Evolutionary conservation across 2,888 invertebrate genomes (phyloP), one percentile per base, ranked within the genome.

Genomic region (Cheilosia impressa): DNA sequence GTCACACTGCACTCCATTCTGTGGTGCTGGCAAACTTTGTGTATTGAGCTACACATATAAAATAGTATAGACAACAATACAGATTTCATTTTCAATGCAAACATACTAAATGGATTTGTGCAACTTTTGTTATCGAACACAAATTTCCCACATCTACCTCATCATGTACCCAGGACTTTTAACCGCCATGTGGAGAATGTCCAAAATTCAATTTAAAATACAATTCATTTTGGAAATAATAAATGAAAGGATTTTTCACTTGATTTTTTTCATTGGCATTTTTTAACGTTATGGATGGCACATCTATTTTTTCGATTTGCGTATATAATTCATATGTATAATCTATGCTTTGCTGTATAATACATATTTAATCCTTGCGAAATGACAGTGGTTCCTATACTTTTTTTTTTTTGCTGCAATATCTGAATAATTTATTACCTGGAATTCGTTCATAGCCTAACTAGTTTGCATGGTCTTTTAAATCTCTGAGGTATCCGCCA

Each of bases 331-430:
- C 69, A 66, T 69, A 66, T 45, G 19, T 41, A 69, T 27, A 66
- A 84, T 65, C 75, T 75, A 80, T 80, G 71, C 62, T 68, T 79
- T 15, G 13, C 43, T 52, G 63, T 65, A 53, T 76, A 66, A 80
- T 84, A 65, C 80, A 80, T 80, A 31, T 84, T 84, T 84, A 84
- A 84, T 84, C 79, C 84, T 52, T 79, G 83, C 63, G 63, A 63
- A 79, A 69, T 84, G 83, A 69, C 73, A 69, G 68, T 69, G 62
- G 69, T 65, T 69, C 68, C 22, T 43, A 55, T 55, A 22, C 58
- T 5, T 27, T 27, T 27, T 50, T 60, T 71, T 71, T 60, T 77
- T 65, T 57, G 27, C 9, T 71, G 63, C 57, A 73, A 57, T 79
- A 62, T 69, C 62, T 79, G 79, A 79, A 84, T 84, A 79, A 84